Conservation (phyloP, 2,113 vertebrate genomes). For the Psephotus haematonotus region DNA sequence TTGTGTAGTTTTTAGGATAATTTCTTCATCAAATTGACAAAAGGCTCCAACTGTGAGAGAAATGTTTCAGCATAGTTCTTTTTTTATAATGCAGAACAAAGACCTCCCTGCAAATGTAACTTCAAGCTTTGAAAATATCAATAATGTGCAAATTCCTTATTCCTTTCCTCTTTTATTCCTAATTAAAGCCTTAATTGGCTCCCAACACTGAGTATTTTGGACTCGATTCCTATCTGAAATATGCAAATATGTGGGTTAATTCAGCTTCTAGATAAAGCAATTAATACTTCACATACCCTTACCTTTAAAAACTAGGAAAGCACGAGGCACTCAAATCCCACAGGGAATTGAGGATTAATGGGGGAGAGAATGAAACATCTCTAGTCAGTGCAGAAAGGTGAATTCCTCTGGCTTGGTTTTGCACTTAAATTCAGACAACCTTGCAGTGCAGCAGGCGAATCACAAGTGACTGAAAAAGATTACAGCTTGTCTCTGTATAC, state of each 20-base stretch:
- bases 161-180: slow-evolving; percentile 11
- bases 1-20: slow-evolving; percentile 45
- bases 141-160: not conserved
- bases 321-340: not conserved
- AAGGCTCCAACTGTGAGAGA: slow-evolving; percentile 39
- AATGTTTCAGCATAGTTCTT: slow-evolving; percentile 27
- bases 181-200: slow-evolving; percentile 10
- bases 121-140: not conserved
- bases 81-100: slow-evolving; percentile 23
- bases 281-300: not conserved
- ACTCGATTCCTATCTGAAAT: not conserved
- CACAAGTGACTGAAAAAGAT: not conserved
- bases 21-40: slow-evolving; percentile 44
- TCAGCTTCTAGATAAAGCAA: not conserved
- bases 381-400: not conserved
- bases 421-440: not conserved
- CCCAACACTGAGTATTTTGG: not conserved
- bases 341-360: not conserved
- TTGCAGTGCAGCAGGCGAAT: not conserved
- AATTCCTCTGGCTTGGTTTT: not conserved
- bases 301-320: not conserved
- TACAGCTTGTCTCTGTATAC: not conserved
- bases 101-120: slow-evolving; percentile 1
- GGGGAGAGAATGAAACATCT: not conserved
- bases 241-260: not conserved